Conservation (phyloP, 2,888 invertebrate species). For the Achlya flavicornis region DNA sequence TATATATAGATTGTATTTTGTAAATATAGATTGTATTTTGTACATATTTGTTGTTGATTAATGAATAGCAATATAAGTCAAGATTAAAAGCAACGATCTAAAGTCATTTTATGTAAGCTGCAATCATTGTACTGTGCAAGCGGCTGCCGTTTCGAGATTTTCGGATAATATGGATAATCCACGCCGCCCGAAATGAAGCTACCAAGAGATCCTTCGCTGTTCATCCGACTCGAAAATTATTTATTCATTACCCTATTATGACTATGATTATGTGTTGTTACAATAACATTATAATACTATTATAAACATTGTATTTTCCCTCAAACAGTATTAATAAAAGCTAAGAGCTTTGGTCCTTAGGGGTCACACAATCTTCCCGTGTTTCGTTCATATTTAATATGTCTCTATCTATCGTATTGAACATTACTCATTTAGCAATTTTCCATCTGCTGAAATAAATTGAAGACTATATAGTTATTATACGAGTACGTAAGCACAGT, state of each 20-base stretch:
- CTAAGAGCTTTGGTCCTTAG: not conserved
- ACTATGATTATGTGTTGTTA: conserved; percentile 55
- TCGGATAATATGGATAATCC: conserved; percentile 79
- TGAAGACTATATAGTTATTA: conserved; percentile 33
- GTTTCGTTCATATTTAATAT: not conserved
- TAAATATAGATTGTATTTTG: too few species aligned
- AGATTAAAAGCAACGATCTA: conserved; percentile 61
- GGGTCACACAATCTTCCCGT: not conserved
- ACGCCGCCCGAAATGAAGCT: conserved; percentile 68
- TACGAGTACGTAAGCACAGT: conserved; percentile 31
- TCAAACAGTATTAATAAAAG: not conserved
- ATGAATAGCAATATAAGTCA: conserved; percentile 48
- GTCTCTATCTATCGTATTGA: not conserved
- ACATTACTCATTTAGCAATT: not conserved
- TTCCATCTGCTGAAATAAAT: conserved; percentile 10
- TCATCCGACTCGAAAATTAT: conserved; percentile 70
- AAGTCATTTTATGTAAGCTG: conserved; percentile 68
- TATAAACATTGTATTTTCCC: conserved; percentile 30
- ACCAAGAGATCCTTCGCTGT: conserved; percentile 63
- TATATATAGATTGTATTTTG: too few species aligned
- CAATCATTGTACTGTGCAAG: conserved; percentile 62
- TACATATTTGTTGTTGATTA: conserved; percentile 40
- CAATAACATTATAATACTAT: conserved; percentile 28
- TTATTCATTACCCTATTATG: conserved; percentile 68
- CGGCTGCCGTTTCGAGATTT: conserved; percentile 70